Evolutionary conservation across 1,140 invertebrate species (phyloP).

Genomic region (Drosophila kikkawai): DNA sequence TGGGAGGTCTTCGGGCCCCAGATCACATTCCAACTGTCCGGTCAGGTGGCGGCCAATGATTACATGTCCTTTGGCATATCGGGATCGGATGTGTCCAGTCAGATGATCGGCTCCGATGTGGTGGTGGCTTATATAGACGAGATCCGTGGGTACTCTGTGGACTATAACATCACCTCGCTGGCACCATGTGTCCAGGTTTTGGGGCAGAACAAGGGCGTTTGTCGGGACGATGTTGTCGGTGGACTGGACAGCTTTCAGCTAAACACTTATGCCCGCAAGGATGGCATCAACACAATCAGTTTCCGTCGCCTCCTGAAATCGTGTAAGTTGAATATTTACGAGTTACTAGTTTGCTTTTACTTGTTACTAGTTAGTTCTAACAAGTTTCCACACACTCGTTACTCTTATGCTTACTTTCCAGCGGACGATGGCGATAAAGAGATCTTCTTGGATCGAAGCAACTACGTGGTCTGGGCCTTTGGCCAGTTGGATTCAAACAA

Average conservation of each 20-base stretch:
- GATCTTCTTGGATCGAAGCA: conserved; percentile 88
- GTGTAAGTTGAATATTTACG: conserved; percentile 86
- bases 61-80: conserved; percentile 96
- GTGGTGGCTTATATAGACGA: conserved; percentile 91
- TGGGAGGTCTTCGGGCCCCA: conserved; percentile 97
- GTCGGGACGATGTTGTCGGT: conserved; percentile 91
- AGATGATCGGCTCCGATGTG: conserved; percentile 95
- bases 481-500: conserved; percentile 91
- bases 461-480: conserved; percentile 93
- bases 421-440: conserved; percentile 92
- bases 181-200: conserved; percentile 94
- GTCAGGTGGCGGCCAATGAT: conserved; percentile 90
- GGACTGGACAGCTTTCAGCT: conserved; percentile 92
- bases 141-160: conserved; percentile 89
- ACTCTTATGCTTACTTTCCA: neutral
- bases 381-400: neutral
- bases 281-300: conserved; percentile 92
- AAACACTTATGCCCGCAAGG: conserved; percentile 88
- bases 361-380: neutral
- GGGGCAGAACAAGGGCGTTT: conserved; percentile 94
- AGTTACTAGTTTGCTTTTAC: neutral
- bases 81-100: conserved; percentile 88
- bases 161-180: conserved; percentile 94
- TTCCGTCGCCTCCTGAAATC: conserved; percentile 90
- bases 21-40: conserved; percentile 94